A percentile compares a stretch with the other conserved stretches of the same genome.
Evolutionary conservation across 35 echinoderm and acorn worm genomes (phyloP).

Genomic region (Antedon bifida): DNA sequence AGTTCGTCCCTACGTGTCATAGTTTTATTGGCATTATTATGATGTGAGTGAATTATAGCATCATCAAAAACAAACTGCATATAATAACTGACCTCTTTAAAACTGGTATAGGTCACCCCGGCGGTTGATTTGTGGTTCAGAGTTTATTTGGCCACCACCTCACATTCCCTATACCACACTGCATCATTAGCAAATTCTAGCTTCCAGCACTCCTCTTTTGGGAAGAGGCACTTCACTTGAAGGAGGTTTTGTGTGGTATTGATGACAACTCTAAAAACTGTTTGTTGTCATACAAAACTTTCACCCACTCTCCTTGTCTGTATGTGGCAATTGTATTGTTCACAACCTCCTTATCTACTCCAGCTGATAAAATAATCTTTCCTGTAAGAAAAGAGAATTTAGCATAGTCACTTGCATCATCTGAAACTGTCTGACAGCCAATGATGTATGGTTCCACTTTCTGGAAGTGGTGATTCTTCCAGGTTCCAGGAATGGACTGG

Average conservation of each 20-base stretch:
- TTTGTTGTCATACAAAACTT: slow-evolving; percentile 14
- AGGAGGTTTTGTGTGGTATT: slow-evolving; percentile 29
- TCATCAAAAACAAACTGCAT: background rate
- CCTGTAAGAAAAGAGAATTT: no score
- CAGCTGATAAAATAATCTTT: no score
- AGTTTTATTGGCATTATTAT: slow-evolving; percentile 10
- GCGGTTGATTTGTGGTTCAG: slow-evolving; percentile 15
- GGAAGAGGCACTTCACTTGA: slow-evolving; percentile 39
- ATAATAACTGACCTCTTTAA: slow-evolving; percentile 21
- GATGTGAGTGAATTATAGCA: background rate
- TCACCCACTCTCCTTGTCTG: slow-evolving; percentile 20
- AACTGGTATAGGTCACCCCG: slow-evolving; percentile 28
- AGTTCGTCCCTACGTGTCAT: background rate
- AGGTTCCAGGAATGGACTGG: no score
- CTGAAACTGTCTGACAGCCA: no score
- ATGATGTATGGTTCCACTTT: no score
- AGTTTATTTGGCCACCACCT: no score
- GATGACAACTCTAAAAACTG: slow-evolving; percentile 15
- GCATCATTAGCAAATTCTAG: slow-evolving; percentile 18
- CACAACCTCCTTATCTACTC: no score
- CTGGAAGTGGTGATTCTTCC: no score
- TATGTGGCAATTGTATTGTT: no score
- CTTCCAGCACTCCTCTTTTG: slow-evolving; percentile 29
- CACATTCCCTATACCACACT: slow-evolving; percentile 8
- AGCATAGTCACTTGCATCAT: no score